phyloP scores from a whole-genome alignment of 92 coral and sea anemone genomes.

The Phenganax marumi region DNA sequence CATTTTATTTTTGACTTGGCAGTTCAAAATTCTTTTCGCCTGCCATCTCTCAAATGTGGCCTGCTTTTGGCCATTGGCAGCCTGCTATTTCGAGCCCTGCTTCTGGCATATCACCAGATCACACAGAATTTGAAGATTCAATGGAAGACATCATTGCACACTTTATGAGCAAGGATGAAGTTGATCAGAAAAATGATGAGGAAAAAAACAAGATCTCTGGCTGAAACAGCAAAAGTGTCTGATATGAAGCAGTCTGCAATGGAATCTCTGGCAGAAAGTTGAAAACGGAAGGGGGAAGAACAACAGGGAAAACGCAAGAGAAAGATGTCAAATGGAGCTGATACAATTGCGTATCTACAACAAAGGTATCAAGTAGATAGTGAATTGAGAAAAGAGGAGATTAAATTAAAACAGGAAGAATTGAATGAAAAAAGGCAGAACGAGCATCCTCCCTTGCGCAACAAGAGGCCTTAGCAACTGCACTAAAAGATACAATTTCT shows the following conservation, averaged over 20 bases:
- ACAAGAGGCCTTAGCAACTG: conserved; percentile 37
- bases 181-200: not conserved
- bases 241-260: conserved; percentile 54
- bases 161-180: conserved; percentile 46
- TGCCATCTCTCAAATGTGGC: too few relatives aligned
- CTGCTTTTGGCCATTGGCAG: too few relatives aligned
- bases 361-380: conserved; percentile 41
- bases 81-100: too few relatives aligned
- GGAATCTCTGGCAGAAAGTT: conserved; percentile 48
- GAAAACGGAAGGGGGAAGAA: conserved; percentile 39
- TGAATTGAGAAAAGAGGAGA: conserved; percentile 50
- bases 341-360: conserved; percentile 47
- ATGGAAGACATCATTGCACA: conserved; percentile 52
- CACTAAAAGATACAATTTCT: conserved; percentile 34
- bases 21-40: too few relatives aligned
- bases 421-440: conserved; percentile 28
- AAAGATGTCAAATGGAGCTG: conserved; percentile 34
- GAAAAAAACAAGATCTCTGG: conserved; percentile 28
- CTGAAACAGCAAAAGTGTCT: conserved; percentile 45
- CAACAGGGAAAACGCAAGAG: conserved; percentile 19
- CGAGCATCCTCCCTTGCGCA: conserved; percentile 35
- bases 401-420: conserved; percentile 43
- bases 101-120: conserved; percentile 52
- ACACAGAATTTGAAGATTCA: conserved; percentile 36
- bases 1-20: too few relatives aligned